phyloP scores from a whole-genome alignment of 2,113 vertebrate species.

The Proterorhinus semilunaris region DNA sequence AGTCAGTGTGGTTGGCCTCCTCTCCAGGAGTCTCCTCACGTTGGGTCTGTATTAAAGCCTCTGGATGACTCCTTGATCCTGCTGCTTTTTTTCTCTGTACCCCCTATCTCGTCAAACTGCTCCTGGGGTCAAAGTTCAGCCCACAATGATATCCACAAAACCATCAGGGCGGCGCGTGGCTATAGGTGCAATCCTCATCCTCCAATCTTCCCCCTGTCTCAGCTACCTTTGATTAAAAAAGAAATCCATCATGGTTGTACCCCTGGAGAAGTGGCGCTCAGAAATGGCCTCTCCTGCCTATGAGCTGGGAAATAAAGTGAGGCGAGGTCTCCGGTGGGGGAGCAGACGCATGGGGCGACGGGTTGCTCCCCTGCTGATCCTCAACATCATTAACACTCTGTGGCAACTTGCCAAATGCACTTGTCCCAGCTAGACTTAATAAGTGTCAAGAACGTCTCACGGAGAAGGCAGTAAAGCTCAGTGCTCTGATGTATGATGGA shows the following conservation, averaged over 20 bases:
- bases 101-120: constrained; percentile 25
- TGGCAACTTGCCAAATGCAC: constrained; percentile 8
- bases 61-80: constrained; percentile 14
- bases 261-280: constrained; percentile 30
- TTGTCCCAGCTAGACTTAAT: constrained; percentile 14
- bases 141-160: constrained; percentile 39
- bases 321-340: constrained; percentile 44
- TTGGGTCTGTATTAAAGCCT: background rate
- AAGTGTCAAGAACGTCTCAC: constrained; percentile 9
- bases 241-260: constrained; percentile 33
- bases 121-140: constrained; percentile 33
- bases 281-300: constrained; percentile 10
- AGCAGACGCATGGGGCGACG: too few species aligned
- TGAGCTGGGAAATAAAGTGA: constrained; percentile 58
- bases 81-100: constrained; percentile 1
- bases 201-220: constrained; percentile 31
- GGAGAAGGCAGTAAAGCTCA: constrained; percentile 11
- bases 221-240: constrained; percentile 51
- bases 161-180: constrained; percentile 6
- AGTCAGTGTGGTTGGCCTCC: too few species aligned
- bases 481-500: background rate
- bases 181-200: constrained; percentile 25
- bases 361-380: background rate
- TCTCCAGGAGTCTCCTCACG: background rate
- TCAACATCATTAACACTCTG: constrained; percentile 17